Conservation (phyloP, 2,888 invertebrate species). For the Spilarctia lutea region DNA sequence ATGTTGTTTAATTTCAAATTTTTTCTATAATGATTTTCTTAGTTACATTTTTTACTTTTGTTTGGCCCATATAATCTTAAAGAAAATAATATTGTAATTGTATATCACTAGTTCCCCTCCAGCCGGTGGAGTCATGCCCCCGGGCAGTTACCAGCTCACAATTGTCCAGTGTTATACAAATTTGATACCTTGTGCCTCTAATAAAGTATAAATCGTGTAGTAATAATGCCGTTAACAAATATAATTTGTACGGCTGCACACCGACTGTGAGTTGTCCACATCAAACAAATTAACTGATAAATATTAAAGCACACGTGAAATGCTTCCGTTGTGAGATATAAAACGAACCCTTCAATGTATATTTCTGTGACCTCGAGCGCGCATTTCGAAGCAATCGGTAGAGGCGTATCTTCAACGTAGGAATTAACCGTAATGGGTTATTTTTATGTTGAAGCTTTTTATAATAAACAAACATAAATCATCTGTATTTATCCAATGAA, state of each 20-base stretch:
- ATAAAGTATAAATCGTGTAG: not conserved
- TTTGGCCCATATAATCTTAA: no score
- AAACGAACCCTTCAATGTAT: slow-evolving; percentile 8
- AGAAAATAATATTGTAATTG: not conserved
- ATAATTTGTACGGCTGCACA: not conserved
- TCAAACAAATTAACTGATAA: slow-evolving; percentile 14
- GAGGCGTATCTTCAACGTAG: slow-evolving; percentile 11
- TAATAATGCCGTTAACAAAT: not conserved
- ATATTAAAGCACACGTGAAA: slow-evolving; percentile 8
- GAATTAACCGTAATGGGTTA: slow-evolving; percentile 6
- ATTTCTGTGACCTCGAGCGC: slow-evolving; percentile 13
- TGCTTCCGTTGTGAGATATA: slow-evolving; percentile 6
- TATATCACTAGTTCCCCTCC: not conserved
- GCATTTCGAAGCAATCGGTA: slow-evolving; percentile 11
- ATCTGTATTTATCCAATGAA: not conserved
- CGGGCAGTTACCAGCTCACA: not conserved
- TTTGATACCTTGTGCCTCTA: not conserved
- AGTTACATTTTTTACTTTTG: no score
- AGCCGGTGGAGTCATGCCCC: not conserved
- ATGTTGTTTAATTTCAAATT: no score
- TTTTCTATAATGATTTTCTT: no score
- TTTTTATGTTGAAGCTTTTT: slow-evolving; percentile 13
- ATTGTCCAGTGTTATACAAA: not conserved
- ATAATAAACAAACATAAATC: slow-evolving; percentile 11
- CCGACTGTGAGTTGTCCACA: not conserved